Conservation (phyloP, 2,797 vertebrate genomes). For the Enteromius viviparus region DNA sequence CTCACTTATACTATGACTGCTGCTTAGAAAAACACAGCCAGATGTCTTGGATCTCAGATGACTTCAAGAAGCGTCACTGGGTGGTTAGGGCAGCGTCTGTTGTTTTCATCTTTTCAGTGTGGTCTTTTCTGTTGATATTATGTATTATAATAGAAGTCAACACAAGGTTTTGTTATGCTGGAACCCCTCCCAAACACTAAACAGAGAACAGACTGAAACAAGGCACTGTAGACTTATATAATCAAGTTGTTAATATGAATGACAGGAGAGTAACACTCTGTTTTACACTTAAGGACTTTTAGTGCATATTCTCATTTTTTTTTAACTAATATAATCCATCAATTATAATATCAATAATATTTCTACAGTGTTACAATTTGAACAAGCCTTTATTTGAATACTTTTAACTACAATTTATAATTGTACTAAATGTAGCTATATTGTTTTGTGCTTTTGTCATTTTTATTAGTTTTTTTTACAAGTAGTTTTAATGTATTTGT, state of each 20-base stretch:
- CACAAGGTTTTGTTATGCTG: slow-evolving; percentile 32
- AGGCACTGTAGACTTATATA: not conserved
- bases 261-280: not conserved
- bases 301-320: not conserved
- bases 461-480: no score
- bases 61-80: not conserved
- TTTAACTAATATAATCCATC: not conserved
- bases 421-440: no score
- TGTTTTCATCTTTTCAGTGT: slow-evolving; percentile 44
- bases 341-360: not conserved
- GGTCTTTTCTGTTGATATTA: slow-evolving; percentile 33
- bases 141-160: slow-evolving; percentile 1
- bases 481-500: no score
- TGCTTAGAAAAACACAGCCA: slow-evolving; percentile 45
- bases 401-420: not conserved
- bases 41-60: slow-evolving; percentile 37
- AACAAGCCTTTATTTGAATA: not conserved
- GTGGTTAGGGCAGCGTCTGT: not conserved
- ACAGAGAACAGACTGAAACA: slow-evolving; percentile 25
- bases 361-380: not conserved
- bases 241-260: slow-evolving; percentile 21
- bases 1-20: not conserved
- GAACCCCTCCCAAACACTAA: slow-evolving; percentile 43
- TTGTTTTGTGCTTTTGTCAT: no score
- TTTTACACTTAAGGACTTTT: not conserved